Evolutionary conservation across 2,797 vertebrate genomes (phyloP), one percentile per base, ranked within the genome.

Genomic region (Pitangus sulphuratus): DNA sequence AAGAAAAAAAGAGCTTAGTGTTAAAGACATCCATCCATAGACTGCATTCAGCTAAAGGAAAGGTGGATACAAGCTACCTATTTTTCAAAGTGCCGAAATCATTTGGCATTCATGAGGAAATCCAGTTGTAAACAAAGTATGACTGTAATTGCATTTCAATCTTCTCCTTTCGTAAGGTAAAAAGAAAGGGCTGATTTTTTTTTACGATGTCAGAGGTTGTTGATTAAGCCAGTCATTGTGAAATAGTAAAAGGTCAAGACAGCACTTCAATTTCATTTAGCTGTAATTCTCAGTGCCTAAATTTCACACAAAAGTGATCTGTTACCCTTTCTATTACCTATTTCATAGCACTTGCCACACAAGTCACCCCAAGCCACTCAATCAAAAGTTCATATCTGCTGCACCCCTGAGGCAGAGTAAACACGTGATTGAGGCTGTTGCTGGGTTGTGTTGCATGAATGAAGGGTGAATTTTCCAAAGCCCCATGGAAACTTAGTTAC

Each of bases 361-460:
- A 0, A 58, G 25, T 89, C 56, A n/a, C 50, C 20, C 17, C 70
- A 76, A 79, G 60, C 21, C 8, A 2, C 50, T 78, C 51, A 33
- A 30, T 51, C 42, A 7, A 9, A 54, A 44, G 15, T 33, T 84
- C 77, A 51, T 22, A 22, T 45, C 44, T 53, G 14, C 51, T 72
- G 22, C 26, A 37, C 18, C 7, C n/a, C 8, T 14, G 20, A 40
- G 18, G 26, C 44, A 53, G n/a, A 66, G 19, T 1, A 2, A 54
- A 28, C 1, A 2, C 0, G 0, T 47, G 19, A 16, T 35, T 3
- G 1, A 35, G 31, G 45, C 17, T n/a, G 20, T 83, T 3, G 0
- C 72, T 77, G 53, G 3, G 2, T 1, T 2, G 12, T 31, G 24
- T 24, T 60, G 20, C 20, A 7, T 11, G 6, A 6, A 3, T 65